phyloP scores from a whole-genome alignment of 2,888 invertebrate genomes.

The Aspidiotus rigidus region DNA sequence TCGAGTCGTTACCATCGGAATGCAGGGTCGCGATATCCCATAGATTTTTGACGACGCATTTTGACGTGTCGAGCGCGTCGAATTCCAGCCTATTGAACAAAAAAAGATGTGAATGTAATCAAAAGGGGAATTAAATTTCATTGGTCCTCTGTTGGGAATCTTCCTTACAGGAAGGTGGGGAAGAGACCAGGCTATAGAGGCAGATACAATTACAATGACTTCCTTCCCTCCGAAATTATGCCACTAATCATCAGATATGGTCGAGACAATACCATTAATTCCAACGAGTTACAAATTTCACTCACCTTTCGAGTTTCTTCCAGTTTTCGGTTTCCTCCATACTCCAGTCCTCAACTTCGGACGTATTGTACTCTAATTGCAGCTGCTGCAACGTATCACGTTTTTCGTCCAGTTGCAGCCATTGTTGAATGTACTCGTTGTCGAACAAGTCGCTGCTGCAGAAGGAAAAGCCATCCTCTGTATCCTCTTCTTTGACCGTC shows the following conservation, averaged over 20 bases:
- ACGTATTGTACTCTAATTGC: slow-evolving; percentile 63
- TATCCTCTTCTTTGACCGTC: slow-evolving; percentile 25
- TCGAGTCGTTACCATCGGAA: slow-evolving; percentile 9
- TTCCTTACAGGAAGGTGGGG: too few relatives aligned
- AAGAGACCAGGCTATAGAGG: neutral
- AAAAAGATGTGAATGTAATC: too few relatives aligned
- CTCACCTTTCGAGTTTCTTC: slow-evolving; percentile 22
- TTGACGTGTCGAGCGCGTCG: neutral
- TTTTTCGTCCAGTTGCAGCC: slow-evolving; percentile 63
- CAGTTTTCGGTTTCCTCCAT: slow-evolving; percentile 42
- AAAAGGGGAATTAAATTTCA: too few relatives aligned
- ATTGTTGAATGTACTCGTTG: slow-evolving; percentile 65
- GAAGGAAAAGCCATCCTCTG: slow-evolving; percentile 34
- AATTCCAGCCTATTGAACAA: neutral
- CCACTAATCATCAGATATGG: too few relatives aligned
- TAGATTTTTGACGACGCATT: slow-evolving; percentile 52
- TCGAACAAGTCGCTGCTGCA: slow-evolving; percentile 52
- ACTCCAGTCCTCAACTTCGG: slow-evolving; percentile 72
- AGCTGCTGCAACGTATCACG: slow-evolving; percentile 56
- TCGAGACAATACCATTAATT: too few relatives aligned
- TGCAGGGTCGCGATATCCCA: slow-evolving; percentile 62
- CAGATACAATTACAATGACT: too few relatives aligned
- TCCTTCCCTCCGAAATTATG: too few relatives aligned
- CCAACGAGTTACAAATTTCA: too few relatives aligned
- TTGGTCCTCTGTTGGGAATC: too few relatives aligned